Evolutionary conservation across 2,888 invertebrate species (phyloP), one percentile per base, ranked within the genome.

Genomic region (Aquatica leii): DNA sequence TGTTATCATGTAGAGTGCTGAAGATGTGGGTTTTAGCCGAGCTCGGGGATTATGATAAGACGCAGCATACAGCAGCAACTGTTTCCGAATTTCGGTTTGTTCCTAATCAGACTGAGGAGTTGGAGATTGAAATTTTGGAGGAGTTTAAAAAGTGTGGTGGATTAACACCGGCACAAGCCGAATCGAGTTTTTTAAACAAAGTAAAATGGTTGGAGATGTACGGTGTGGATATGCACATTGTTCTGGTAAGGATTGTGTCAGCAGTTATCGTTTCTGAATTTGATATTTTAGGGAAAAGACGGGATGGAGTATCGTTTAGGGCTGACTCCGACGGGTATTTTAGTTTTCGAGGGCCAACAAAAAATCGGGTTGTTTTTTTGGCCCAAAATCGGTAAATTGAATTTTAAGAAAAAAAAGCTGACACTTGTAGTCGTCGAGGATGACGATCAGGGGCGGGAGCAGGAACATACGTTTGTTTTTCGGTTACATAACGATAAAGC

Each of bases 331-430:
- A 98, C 98, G 9, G 99, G 99, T 0, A 96, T 99, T 77, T 86
- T 99, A 56, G 98, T 99, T 5, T 99, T 98, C 82, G 99, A 99
- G 82, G 95, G 95, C 18, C 88, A 88, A 56, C 94, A 95, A 79
- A 98, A 98, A 84, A 99, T 99, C 74, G 99, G 99, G 0, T 84
- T 99, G 14, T 99, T 99, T 82, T 97, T 98, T 81, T 99, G 99
- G 97, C 98, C 98, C 1, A 98, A 98, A 85, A 98, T 99, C 74
- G 96, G 96, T 66, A 94, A 96, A 80, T 83, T 99, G 56, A 97
- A 98, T 82, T 99, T 99, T 79, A 97, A 97, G 81, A 97, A 95
- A 82, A 98, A 98, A 82, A 98, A 98, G 81, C 82, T 99, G 50
- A 98, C 97, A 0, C 84, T 99, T 57, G 93, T 98, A 48, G 98